Evolutionary conservation across 1,140 invertebrate species (phyloP).

Genomic region (Drosophila ambigua): DNA sequence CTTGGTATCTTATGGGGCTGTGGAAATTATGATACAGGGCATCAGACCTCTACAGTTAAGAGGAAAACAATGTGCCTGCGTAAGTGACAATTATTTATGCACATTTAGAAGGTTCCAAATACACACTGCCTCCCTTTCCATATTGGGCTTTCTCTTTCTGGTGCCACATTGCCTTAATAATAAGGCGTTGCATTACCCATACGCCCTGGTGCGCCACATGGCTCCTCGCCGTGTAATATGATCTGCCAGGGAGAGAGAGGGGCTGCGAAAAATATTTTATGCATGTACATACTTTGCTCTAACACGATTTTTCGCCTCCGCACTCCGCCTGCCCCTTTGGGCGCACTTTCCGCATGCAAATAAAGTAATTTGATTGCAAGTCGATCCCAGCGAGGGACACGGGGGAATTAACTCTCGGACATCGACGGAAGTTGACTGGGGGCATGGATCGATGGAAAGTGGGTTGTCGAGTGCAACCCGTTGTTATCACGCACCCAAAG

Average conservation of each 20-base stretch:
- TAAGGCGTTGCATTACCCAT: conserved; percentile 73
- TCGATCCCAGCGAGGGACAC: background rate
- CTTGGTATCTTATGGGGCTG: too few relatives aligned
- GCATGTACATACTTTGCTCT: conserved; percentile 35
- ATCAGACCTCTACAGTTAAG: conserved; percentile 1
- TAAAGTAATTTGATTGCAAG: conserved; percentile 50
- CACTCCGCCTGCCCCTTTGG: background rate
- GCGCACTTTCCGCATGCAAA: conserved; percentile 41
- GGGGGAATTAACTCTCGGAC: conserved; percentile 19
- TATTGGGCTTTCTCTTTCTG: background rate
- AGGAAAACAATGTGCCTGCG: conserved; percentile 14
- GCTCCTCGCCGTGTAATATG: conserved; percentile 45
- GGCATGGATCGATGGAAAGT: conserved; percentile 3
- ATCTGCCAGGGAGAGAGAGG: conserved; percentile 19
- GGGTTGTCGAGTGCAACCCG: conserved; percentile 31
- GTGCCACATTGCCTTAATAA: conserved; percentile 46
- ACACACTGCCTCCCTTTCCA: background rate
- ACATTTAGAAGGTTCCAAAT: conserved; percentile 9
- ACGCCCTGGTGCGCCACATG: conserved; percentile 75
- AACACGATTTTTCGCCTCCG: conserved; percentile 16
- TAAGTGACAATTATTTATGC: conserved; percentile 15
- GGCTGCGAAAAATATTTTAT: conserved; percentile 28
- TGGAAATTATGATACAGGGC: too few relatives aligned
- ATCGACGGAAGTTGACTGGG: background rate
- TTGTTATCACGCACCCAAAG: too few relatives aligned